Evolutionary conservation across 92 coral and sea anemone genomes (phyloP).

Genomic region (Actinostola sp.): DNA sequence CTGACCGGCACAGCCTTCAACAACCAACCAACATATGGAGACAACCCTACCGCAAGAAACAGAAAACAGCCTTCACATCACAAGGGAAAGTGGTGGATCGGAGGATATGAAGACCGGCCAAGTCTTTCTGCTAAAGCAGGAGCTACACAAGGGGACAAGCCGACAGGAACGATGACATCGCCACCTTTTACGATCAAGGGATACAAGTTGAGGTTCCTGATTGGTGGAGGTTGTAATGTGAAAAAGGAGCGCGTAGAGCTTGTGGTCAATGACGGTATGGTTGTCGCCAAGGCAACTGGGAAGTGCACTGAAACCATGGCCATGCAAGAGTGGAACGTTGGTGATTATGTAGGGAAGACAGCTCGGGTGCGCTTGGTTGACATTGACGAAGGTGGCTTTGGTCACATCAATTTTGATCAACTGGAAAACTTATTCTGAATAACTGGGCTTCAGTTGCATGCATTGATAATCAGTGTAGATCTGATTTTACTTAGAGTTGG

Average conservation of each 20-base stretch:
- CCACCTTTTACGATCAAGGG: constrained; percentile 31
- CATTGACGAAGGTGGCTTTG: constrained; percentile 13
- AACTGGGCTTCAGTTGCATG: background rate
- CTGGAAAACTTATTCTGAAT: background rate
- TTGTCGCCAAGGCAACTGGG: constrained; percentile 33
- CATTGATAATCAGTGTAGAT: too few species aligned
- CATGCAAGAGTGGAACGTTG: constrained; percentile 16
- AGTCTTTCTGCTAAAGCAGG: constrained; percentile 12
- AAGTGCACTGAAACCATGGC: constrained; percentile 36
- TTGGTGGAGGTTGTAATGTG: constrained; percentile 42
- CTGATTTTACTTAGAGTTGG: too few species aligned
- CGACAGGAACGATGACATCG: constrained; percentile 36
- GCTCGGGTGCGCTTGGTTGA: constrained; percentile 41
- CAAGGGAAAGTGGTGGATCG: constrained; percentile 42
- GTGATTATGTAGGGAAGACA: background rate
- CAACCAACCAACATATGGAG: constrained; percentile 31
- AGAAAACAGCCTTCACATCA: constrained; percentile 20
- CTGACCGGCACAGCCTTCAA: constrained; percentile 33
- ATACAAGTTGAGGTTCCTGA: constrained; percentile 22
- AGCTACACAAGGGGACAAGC: constrained; percentile 12
- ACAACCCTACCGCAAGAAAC: constrained; percentile 20
- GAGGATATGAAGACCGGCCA: constrained; percentile 36
- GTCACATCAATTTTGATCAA: constrained; percentile 40
- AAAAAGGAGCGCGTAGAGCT: constrained; percentile 26
- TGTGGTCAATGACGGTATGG: constrained; percentile 4